Conservation (phyloP, 2,888 invertebrate genomes). For the Suillia variegata region DNA sequence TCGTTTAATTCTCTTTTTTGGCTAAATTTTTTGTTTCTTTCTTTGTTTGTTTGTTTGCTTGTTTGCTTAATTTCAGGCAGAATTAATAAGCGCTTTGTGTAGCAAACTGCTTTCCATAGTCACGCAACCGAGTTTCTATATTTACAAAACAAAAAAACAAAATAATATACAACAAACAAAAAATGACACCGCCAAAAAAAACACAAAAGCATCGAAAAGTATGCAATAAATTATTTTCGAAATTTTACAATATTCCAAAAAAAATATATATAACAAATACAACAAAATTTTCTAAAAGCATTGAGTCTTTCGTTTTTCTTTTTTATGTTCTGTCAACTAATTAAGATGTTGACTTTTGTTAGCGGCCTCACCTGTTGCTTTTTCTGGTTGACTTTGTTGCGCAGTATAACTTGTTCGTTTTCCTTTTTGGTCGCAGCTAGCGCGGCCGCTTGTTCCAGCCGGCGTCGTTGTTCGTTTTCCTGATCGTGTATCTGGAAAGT, state of each 20-base stretch:
- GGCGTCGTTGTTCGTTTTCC: constrained; percentile 90
- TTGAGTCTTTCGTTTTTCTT: too few relatives aligned
- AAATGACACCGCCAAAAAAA: constrained; percentile 17
- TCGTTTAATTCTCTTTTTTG: not conserved
- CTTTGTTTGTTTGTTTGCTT: constrained; percentile 7
- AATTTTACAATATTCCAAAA: too few relatives aligned
- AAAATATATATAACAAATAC: too few relatives aligned
- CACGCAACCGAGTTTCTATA: constrained; percentile 60
- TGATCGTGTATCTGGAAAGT: constrained; percentile 80
- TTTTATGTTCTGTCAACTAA: too few relatives aligned
- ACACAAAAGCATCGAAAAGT: constrained; percentile 23
- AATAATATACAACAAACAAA: too few relatives aligned
- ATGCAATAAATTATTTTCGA: not conserved
- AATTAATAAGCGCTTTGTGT: constrained; percentile 42
- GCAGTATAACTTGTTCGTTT: constrained; percentile 72
- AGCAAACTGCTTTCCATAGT: constrained; percentile 57
- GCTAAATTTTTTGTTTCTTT: constrained; percentile 14
- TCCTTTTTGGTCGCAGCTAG: constrained; percentile 72
- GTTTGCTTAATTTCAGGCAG: constrained; percentile 31
- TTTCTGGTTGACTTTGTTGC: constrained; percentile 81
- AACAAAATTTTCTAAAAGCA: too few relatives aligned
- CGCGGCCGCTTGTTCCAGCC: constrained; percentile 84
- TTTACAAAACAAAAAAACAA: constrained; percentile 31
- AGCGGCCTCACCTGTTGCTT: constrained; percentile 91
- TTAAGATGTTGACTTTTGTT: too few relatives aligned